A percentile compares a stretch with the other conserved stretches of the same genome.
phyloP scores from a whole-genome alignment of 2,797 vertebrate species.

The Sebastes paucispinis region DNA sequence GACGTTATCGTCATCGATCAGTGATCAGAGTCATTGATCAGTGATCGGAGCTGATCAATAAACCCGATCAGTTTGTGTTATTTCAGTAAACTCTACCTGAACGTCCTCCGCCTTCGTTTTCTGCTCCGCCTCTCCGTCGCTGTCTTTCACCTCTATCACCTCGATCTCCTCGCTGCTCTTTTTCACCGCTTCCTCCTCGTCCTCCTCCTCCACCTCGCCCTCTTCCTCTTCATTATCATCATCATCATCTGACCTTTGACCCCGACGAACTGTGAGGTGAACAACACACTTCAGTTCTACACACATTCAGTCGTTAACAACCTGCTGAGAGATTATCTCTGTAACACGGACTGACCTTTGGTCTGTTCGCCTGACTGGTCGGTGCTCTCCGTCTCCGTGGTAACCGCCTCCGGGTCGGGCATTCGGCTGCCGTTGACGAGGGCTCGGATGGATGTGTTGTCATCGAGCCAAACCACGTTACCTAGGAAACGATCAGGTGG shows the following conservation, averaged over 20 bases:
- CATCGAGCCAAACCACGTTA: slow-evolving; percentile 98
- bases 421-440: slow-evolving; percentile 93
- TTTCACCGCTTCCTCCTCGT: slow-evolving; percentile 84
- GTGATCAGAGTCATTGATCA: not conserved
- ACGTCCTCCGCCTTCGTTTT: slow-evolving; percentile 37
- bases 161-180: slow-evolving; percentile 78
- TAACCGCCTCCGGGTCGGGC: slow-evolving; percentile 81
- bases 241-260: slow-evolving; percentile 62
- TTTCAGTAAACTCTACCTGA: slow-evolving; percentile 51
- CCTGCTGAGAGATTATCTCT: no score
- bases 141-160: slow-evolving; percentile 59
- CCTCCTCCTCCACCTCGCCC: slow-evolving; percentile 87
- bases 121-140: slow-evolving; percentile 78
- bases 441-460: slow-evolving; percentile 91
- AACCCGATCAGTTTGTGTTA: not conserved
- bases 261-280: slow-evolving; percentile 46
- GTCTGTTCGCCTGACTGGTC: slow-evolving; percentile 64
- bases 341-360: slow-evolving; percentile 60
- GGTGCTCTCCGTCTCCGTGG: slow-evolving; percentile 71
- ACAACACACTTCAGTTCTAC: not conserved
- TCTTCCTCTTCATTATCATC: slow-evolving; percentile 89
- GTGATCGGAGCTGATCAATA: not conserved
- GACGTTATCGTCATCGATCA: not conserved
- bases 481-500: slow-evolving; percentile 72
- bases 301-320: no score